phyloP scores from a whole-genome alignment of 2,888 invertebrate species.

The Mesochorus sp. region DNA sequence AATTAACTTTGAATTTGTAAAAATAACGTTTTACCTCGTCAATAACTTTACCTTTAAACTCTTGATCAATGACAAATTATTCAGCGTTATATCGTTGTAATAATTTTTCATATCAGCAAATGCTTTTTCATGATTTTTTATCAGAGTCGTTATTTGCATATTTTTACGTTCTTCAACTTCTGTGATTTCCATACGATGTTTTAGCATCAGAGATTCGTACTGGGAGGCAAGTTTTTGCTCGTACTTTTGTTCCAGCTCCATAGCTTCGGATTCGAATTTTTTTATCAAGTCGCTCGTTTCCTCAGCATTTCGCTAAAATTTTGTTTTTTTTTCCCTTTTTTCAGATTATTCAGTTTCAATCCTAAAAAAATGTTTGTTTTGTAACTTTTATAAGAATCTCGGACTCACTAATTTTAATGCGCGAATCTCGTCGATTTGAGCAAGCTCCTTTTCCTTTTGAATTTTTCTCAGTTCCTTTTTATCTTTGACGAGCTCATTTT shows the following conservation, averaged over 20 bases:
- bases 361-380: background rate
- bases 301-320: constrained; percentile 76
- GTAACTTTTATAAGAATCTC: background rate
- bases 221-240: constrained; percentile 89
- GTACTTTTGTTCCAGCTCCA: constrained; percentile 87
- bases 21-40: constrained; percentile 1
- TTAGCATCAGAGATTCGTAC: constrained; percentile 88
- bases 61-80: constrained; percentile 95
- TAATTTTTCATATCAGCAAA: constrained; percentile 96
- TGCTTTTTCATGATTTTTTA: constrained; percentile 91
- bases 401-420: constrained; percentile 86
- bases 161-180: constrained; percentile 97
- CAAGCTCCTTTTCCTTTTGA: constrained; percentile 87
- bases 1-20: background rate
- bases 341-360: background rate
- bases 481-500: constrained; percentile 89
- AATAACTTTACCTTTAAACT: constrained; percentile 90
- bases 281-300: constrained; percentile 85
- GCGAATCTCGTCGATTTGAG: constrained; percentile 89
- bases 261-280: constrained; percentile 87
- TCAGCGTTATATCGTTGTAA: constrained; percentile 96
- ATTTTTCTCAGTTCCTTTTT: constrained; percentile 87
- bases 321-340: background rate
- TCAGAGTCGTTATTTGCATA: constrained; percentile 91
- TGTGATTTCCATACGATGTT: constrained; percentile 91